Evolutionary conservation across 2,888 invertebrate species (phyloP).

Genomic region (Cerceris rybyensis): DNA sequence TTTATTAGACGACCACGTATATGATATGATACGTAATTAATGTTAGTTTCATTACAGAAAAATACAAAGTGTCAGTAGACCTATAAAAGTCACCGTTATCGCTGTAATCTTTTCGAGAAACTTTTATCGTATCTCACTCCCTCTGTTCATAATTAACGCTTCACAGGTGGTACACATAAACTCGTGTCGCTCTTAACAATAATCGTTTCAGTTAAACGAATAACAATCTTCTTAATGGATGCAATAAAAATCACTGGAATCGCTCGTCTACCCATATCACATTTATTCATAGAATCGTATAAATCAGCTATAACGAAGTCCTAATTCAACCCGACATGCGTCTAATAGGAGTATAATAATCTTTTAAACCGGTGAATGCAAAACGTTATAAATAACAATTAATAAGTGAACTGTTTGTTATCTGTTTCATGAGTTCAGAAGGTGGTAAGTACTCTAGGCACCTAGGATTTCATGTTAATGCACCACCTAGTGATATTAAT

Average conservation of each 20-base stretch:
- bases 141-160: slow-evolving; percentile 9
- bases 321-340: neutral
- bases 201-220: neutral
- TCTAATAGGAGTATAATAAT: slow-evolving; percentile 16
- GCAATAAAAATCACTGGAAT: slow-evolving; percentile 21
- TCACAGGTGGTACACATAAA: neutral
- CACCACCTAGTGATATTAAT: slow-evolving; percentile 40
- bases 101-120: neutral
- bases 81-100: slow-evolving; percentile 36
- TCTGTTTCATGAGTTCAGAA: neutral
- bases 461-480: slow-evolving; percentile 22
- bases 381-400: slow-evolving; percentile 28
- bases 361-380: slow-evolving; percentile 21
- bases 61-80: slow-evolving; percentile 22
- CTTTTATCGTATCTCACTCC: slow-evolving; percentile 2
- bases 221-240: slow-evolving; percentile 3
- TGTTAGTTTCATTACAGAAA: slow-evolving; percentile 14
- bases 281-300: slow-evolving; percentile 12
- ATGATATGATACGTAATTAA: slow-evolving; percentile 25
- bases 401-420: slow-evolving; percentile 18
- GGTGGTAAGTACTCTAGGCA: slow-evolving; percentile 20
- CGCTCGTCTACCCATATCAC: slow-evolving; percentile 6
- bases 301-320: neutral
- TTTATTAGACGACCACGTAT: slow-evolving; percentile 32
- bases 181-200: neutral